Evolutionary conservation across 2,888 invertebrate species (phyloP), one percentile per base, ranked within the genome.

Genomic region (Pachydiplax longipennis): DNA sequence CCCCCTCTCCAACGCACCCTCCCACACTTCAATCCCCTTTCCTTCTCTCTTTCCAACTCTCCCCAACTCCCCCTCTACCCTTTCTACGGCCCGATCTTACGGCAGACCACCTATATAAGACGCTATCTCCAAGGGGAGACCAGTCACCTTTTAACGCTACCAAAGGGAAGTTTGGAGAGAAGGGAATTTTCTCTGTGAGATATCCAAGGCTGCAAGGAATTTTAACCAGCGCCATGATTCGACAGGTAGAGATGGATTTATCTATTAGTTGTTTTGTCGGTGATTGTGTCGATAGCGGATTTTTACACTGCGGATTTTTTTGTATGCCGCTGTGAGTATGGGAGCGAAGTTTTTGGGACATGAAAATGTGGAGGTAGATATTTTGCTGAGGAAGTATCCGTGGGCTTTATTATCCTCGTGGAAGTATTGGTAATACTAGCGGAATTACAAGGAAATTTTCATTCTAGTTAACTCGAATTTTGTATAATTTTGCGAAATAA

Each of bases 91-190:
- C n/a, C 61, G 12, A 12, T 58, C 58, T 22, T 40, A n/a, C n/a
- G 53, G 53, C 53, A 53, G 87, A 61, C 87, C 58, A 48, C 58
- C 53, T 87, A 87, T 87, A 87, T 87, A 87, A 87, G 87, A 87
- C 61, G 65, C 61, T 61, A 61, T 61, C 37, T 61, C 87, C 87
- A 37, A 22, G n/a, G 58, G 65, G 25, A 37, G 37, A 87, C 87
- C 87, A 87, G 87, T 87, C 87, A 87, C 37, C 87, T 61, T 44
- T 31, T 58, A 58, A 58, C 25, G 15, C 73, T 73, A 31, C 13
- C 31, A 18, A 31, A 31, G 31, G 73, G 25, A 31, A 31, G 73
- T 73, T 73, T 3, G 31, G 73, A 25, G 73, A 73, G 25, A 31
- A 73, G 73, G 73, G 53, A 73, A 73, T 73, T 73, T 73, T 12